These are phyloP conservation scores for Tenthredo scrophulariae DNA, from an alignment of 2,888 invertebrate genomes.

Conservation along the genomic window DNA sequence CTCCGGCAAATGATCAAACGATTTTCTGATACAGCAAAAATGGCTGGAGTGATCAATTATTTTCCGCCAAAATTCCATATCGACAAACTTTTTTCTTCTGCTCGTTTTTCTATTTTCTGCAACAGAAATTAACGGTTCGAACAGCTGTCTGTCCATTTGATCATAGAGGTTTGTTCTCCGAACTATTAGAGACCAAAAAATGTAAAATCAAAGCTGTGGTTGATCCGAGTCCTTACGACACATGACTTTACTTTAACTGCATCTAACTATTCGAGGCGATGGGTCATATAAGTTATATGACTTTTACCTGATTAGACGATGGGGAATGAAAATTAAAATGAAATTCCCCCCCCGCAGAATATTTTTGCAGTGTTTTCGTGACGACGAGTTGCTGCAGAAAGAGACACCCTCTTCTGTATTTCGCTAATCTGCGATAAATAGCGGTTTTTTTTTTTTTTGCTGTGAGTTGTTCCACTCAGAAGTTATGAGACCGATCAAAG, in stretches of 20 bases:
- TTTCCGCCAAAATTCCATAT: too few species aligned
- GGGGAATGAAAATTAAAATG: neutral
- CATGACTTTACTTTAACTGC: neutral
- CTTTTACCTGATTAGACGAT: too few species aligned
- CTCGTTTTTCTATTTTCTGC: neutral
- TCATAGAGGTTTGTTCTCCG: neutral
- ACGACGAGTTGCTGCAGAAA: neutral
- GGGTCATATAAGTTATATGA: neutral
- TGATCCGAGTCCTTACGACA: neutral
- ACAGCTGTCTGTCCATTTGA: neutral
- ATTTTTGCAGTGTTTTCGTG: neutral
- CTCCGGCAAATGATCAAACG: neutral
- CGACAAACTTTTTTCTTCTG: neutral
- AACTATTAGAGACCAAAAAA: neutral
- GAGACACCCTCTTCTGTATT: neutral
- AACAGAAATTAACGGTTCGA: neutral
- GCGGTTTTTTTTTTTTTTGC: neutral
- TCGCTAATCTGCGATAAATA: neutral
- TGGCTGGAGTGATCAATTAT: neutral
- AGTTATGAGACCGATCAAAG: neutral
- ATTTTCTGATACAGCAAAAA: neutral
- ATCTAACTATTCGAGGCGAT: neutral
- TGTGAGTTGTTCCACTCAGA: neutral
- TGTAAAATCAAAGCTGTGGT: neutral
- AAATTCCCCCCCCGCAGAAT: neutral